Percentiles rank a stretch among this genome's conserved stretches.
Conservation (phyloP, 1,140 invertebrate genomes). For the Drosophila chauvacae region DNA sequence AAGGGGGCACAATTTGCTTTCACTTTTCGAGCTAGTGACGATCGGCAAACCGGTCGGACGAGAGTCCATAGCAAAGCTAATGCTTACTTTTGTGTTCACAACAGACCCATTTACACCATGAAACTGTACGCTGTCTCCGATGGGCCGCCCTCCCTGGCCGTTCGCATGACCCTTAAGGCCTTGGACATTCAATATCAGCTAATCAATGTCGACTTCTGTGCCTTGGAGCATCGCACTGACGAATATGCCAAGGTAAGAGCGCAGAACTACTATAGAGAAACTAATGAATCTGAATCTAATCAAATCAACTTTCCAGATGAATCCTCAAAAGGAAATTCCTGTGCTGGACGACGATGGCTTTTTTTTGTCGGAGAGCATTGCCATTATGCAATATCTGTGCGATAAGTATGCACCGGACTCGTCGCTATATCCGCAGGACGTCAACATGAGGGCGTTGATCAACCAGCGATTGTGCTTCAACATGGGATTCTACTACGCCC, state of each 20-base stretch:
- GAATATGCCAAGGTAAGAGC: constrained; percentile 88
- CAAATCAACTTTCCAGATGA: constrained; percentile 86
- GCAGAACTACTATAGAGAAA: constrained; percentile 18
- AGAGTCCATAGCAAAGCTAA: constrained; percentile 33
- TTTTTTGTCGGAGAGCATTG: constrained; percentile 90
- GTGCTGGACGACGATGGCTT: constrained; percentile 90
- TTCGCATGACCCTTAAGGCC: constrained; percentile 88
- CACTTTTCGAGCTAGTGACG: constrained; percentile 52
- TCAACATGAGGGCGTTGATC: constrained; percentile 88
- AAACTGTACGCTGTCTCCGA: constrained; percentile 90
- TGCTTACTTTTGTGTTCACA: constrained; percentile 21
- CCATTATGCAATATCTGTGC: constrained; percentile 90
- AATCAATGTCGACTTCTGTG: constrained; percentile 88
- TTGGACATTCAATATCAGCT: constrained; percentile 88
- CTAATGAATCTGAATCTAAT: not conserved
- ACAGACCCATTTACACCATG: constrained; percentile 84
- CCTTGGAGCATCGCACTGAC: constrained; percentile 89
- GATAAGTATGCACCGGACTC: constrained; percentile 88
- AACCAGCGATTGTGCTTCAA: constrained; percentile 92
- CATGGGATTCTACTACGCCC: constrained; percentile 89
- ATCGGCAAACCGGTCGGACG: constrained; percentile 60
- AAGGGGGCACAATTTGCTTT: constrained; percentile 43
- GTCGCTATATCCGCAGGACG: constrained; percentile 89
- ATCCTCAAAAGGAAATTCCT: constrained; percentile 92
- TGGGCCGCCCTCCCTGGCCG: constrained; percentile 90